Evolutionary conservation across 2,113 vertebrate species (phyloP), one percentile per base, ranked within the genome.

Genomic region (Silurus meridionalis): DNA sequence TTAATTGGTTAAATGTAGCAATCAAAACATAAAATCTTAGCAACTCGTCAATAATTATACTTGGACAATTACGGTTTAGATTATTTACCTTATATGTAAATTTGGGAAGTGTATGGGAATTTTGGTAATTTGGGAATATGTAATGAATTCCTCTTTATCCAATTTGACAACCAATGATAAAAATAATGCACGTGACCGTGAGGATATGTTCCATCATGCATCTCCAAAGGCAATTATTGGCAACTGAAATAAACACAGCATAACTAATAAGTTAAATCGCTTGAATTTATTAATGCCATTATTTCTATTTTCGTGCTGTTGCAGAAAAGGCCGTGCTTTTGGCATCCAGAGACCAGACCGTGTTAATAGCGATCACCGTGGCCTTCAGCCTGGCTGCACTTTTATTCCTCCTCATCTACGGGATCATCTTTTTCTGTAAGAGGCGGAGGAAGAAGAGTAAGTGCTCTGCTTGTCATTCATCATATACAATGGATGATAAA

Each of bases 311-410:
- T 11, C 71, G 3, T 53, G 10, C 87, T 86, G 25, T 88, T 86
- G 25, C 81, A 83, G 23, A 17, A 58, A 88, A 94, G 90, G 48
- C 67, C 7, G 37, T 19, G 14, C 80, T 63, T 86, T 90, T 46
- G 85, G 84, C 13, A 28, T 89, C 92, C 0, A 79, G 88, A 46
- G 91, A 95, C 89, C 92, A 92, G 92, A 95, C 94, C 0, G 92
- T 95, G 87, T 87, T 95, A 84, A 94, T 95, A 6, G 93, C 94
- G 10, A 83, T 93, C 50, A 92, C 93, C 0, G 84, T 92, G 83
- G 92, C 93, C 48, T 85, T 95, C 83, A 91, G 91, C 74, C 69
- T 89, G 28, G 83, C 64, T n/a, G 94, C 92, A 81, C 84, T 95
- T 37, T 83, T 95, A 87, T 88, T 90, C 89, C 87, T 95, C 13